These are phyloP conservation scores for Sciurus niger DNA, from an alignment of 2,113 vertebrate genomes.

Conservation along the genomic window DNA sequence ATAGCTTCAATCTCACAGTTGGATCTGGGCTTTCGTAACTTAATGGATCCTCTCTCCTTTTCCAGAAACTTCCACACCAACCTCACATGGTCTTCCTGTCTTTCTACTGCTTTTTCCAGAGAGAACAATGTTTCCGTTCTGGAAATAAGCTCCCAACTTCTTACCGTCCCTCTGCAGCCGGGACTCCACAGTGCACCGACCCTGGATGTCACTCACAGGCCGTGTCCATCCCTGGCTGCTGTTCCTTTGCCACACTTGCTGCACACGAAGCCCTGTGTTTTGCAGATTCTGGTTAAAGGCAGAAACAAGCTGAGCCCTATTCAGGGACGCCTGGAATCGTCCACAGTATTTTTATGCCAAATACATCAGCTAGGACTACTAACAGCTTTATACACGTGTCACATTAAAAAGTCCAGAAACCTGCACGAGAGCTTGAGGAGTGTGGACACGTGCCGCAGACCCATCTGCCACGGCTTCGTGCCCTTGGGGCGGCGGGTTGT, in stretches of 20 bases:
- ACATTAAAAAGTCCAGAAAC: too few species aligned
- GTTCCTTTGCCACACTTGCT: too few species aligned
- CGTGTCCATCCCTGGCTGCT: too few species aligned
- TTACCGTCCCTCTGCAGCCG: background rate
- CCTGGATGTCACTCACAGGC: too few species aligned
- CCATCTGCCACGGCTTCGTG: too few species aligned
- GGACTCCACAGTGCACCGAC: too few species aligned
- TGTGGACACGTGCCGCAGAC: too few species aligned
- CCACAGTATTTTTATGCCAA: background rate
- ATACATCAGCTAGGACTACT: background rate
- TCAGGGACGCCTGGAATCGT: background rate
- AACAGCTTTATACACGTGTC: background rate
- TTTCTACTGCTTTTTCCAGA: background rate
- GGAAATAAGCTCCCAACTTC: background rate
- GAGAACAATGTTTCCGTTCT: background rate
- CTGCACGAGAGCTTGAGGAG: too few species aligned
- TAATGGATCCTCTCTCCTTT: background rate
- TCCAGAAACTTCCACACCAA: background rate
- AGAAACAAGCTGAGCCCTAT: background rate
- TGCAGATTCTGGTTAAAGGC: background rate
- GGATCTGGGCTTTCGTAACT: background rate
- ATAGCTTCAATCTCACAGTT: too few species aligned
- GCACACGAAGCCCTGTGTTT: too few species aligned
- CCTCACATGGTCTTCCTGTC: background rate
- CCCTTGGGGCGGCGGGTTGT: too few species aligned